Base-by-base conservation (phyloP, 2,797 vertebrate species). In the Sebastolobus altivelis region DNA sequence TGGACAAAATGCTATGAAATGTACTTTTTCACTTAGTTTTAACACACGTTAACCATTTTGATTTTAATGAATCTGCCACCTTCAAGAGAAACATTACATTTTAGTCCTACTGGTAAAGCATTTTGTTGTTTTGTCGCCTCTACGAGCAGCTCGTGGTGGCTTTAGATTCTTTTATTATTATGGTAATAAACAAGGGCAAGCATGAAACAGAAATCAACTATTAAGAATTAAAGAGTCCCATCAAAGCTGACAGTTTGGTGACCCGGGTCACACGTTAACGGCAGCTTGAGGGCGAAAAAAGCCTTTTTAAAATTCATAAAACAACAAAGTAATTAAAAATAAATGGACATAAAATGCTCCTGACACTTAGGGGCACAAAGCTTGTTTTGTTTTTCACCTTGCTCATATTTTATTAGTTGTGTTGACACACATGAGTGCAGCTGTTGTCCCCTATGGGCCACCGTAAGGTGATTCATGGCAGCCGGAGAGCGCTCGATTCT, bases 251-350 rank as follows among this genome's bases (percentile, higher is more conserved):
- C 27, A 6, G 55, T 63, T 46, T 12, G 11, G 67, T 61, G 68
- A 56, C 37, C 6, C n/a, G 16, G 72, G 61, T 80, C 74, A 46
- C 29, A 75, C 27, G 14, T 58, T 29, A 72, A 72, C 12, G 54
- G 59, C 46, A 4, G 61, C 76, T 71, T 0, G 6, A 12, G 22
- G 67, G 55, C 22, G 37, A 37, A 20, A 31, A 72, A 82, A 58
- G 16, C 10, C 20, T 75, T 56, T 78, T 85, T 62, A 69, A 67
- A 73, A 83, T 75, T 83, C 59, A 76, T 54, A 72, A 76, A 74
- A 81, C 54, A 62, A 65, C 61, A 68, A 72, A 33, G 70, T 61
- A 13, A 83, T 85, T 80, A 69, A 76, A 83, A 75, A 80, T 68
- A 59, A 66, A 86, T 29, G 58, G 40, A 22, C 33, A 14, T 22